Percentiles rank a stretch among this genome's conserved stretches.
Evolutionary conservation across 2,113 vertebrate genomes (phyloP).

Genomic region (Lota lota): DNA sequence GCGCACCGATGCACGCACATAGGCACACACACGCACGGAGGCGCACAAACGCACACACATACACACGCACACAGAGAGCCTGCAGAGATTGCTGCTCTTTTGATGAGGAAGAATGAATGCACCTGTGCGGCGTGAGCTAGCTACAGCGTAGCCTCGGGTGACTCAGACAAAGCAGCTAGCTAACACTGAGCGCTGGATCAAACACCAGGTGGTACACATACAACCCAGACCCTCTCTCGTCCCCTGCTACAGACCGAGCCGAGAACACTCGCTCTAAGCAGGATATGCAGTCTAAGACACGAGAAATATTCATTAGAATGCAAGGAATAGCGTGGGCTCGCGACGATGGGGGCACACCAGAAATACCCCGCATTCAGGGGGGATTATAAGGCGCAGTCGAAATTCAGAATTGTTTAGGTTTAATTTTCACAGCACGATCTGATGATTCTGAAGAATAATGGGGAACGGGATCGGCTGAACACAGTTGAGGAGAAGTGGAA

Average conservation of each 20-base stretch:
- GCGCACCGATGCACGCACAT: constrained; percentile 2
- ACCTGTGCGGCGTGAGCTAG: constrained; percentile 59
- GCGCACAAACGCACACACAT: constrained; percentile 13
- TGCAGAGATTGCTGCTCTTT: not conserved
- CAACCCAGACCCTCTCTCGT: not conserved
- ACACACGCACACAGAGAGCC: constrained; percentile 6
- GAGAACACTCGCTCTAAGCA: too few species aligned
- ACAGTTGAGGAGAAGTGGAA: too few species aligned
- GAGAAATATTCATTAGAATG: too few species aligned
- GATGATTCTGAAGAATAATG: too few species aligned
- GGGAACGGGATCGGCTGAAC: too few species aligned
- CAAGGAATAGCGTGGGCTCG: too few species aligned
- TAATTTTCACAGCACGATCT: too few species aligned
- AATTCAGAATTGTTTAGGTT: too few species aligned
- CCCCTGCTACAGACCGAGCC: not conserved
- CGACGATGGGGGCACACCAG: too few species aligned
- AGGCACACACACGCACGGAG: constrained; percentile 7
- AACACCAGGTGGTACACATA: constrained; percentile 41
- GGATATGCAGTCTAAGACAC: too few species aligned
- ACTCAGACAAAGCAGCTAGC: constrained; percentile 38
- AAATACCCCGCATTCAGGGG: too few species aligned
- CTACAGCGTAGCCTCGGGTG: constrained; percentile 49
- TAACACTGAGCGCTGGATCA: constrained; percentile 30
- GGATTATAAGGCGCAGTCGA: too few species aligned
- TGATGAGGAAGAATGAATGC: constrained; percentile 43